These are phyloP conservation scores for Eledone cirrhosa DNA, from an alignment of 2,888 invertebrate genomes.

Conservation along the genomic window DNA sequence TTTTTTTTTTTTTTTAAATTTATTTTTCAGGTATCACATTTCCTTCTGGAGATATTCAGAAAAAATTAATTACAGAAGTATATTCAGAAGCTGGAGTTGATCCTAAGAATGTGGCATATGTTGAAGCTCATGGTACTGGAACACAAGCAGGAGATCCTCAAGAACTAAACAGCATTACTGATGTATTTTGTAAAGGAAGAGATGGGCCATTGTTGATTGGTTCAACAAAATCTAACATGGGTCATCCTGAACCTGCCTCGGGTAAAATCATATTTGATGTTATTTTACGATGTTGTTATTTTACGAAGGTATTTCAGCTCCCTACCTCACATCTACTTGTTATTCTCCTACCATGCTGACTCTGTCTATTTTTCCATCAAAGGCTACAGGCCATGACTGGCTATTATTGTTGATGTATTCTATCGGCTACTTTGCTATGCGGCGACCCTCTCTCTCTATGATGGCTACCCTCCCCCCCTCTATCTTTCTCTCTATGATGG, in stretches of 20 bases:
- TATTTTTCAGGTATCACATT: constrained; percentile 69
- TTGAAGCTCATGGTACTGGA: constrained; percentile 98
- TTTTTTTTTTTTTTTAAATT: too few relatives aligned
- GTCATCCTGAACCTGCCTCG: constrained; percentile 88
- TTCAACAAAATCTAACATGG: constrained; percentile 98
- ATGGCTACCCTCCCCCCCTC: too few relatives aligned
- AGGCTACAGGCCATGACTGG: too few relatives aligned
- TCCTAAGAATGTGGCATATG: constrained; percentile 85
- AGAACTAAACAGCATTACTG: constrained; percentile 93
- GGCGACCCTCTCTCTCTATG: too few relatives aligned
- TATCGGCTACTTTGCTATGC: too few relatives aligned
- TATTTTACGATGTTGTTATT: not conserved
- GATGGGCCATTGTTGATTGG: constrained; percentile 83
- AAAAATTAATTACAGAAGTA: constrained; percentile 75
- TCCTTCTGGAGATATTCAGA: constrained; percentile 75
- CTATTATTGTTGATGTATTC: too few relatives aligned
- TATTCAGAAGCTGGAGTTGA: constrained; percentile 84
- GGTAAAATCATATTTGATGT: constrained; percentile 53
- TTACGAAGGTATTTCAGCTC: too few relatives aligned
- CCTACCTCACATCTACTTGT: too few relatives aligned
- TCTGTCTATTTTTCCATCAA: too few relatives aligned
- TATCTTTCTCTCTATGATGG: too few relatives aligned
- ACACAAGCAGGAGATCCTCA: constrained; percentile 95
- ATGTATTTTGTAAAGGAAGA: constrained; percentile 69
- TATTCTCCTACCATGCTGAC: too few relatives aligned